Percentiles rank a stretch among this genome's conserved stretches.
Evolutionary conservation across 1,140 invertebrate species (phyloP).

Genomic region (Tribolium madens): DNA sequence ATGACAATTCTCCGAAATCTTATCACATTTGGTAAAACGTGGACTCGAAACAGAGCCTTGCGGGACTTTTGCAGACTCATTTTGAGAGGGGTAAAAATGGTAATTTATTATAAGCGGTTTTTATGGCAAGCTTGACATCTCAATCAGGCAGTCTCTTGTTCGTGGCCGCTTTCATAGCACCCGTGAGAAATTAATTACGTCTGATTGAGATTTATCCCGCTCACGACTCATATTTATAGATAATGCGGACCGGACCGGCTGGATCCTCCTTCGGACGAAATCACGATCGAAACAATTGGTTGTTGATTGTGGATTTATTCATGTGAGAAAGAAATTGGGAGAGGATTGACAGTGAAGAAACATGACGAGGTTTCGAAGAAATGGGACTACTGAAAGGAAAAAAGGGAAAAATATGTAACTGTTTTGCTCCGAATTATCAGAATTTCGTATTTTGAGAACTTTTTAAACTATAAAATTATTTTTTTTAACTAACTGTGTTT

Average conservation of each 20-base stretch:
- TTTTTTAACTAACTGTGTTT: no score
- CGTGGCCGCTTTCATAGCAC: slow-evolving; percentile 58
- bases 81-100: slow-evolving; percentile 56
- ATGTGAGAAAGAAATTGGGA: not conserved
- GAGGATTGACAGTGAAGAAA: not conserved
- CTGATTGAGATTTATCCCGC: slow-evolving; percentile 62
- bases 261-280: slow-evolving; percentile 2
- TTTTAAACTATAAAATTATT: no score
- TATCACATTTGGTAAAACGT: not conserved
- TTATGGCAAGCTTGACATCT: slow-evolving; percentile 59
- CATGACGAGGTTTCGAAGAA: not conserved
- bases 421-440: no score
- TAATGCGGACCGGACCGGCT: slow-evolving; percentile 5
- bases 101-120: slow-evolving; percentile 60
- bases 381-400: no score
- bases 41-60: no score
- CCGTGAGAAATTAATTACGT: slow-evolving; percentile 63
- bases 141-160: slow-evolving; percentile 61
- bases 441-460: no score
- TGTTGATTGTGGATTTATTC: slow-evolving; percentile 5
- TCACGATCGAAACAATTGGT: slow-evolving; percentile 23
- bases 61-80: slow-evolving; percentile 7
- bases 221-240: slow-evolving; percentile 51
- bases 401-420: no score
- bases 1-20: not conserved